Base-by-base conservation (phyloP, 1,140 invertebrate species). In the Lysiphlebus fabarum region DNA sequence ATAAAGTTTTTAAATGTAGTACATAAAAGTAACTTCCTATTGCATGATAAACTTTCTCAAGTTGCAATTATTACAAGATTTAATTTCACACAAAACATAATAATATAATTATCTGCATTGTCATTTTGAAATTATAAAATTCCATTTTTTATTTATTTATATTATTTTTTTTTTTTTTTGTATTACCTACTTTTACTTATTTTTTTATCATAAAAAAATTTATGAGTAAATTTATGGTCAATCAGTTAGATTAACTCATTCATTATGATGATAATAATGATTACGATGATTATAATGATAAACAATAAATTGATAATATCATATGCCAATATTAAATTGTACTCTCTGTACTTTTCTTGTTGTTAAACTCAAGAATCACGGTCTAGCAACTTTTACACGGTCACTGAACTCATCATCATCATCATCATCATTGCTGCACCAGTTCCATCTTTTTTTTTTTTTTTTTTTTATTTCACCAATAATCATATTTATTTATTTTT, bases 371-470 rank as follows among this genome's bases (percentile, higher is more conserved):
- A 62, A 64, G 61, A 58, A 65, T 73, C 65, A 71, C 68, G 70
- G 67, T 72, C 70, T 72, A 70, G 70, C 69, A 65, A 71, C 67
- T 71, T 71, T 71, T 62, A 65, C 67, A 65, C 70, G 70, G 70
- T 71, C 70, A 61, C 62, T 71, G 70, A 71, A 67, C 69, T 56
- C 48, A 53, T 58, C n/a, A n/a, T n/a, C n/a, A n/a, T n/a, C n/a
- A n/a, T n/a, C n/a, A n/a, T n/a, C n/a, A n/a, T n/a, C 50, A 26
- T 26, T 26, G 40, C 41, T 62, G 53, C 61, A 65, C 47, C 49
- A 60, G 36, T 55, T 51, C 37, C 56, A 49, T 53, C 49, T 33
- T 2, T 41, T 12, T 45, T 55, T 49, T 44, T 57, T 54, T 43
- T 14, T 33, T 11, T 38, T 53, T 11, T 57, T 34, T 57, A 26